Base-by-base conservation (phyloP, 2,113 vertebrate species). In the Pungitius pungitius region DNA sequence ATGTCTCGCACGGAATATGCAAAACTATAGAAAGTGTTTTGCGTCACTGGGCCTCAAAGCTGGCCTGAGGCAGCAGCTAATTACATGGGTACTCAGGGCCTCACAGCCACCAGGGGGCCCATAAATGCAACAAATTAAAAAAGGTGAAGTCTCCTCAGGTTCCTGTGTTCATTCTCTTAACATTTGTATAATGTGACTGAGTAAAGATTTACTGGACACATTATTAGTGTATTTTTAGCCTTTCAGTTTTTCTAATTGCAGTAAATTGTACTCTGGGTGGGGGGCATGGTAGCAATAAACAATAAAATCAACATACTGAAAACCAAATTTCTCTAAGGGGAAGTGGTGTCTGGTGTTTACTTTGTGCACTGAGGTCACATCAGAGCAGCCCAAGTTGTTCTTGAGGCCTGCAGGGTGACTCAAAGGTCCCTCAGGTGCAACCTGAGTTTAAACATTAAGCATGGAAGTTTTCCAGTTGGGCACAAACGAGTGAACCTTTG, bases 91-190 rank as follows among this genome's bases (percentile, higher is more conserved):
- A 73, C 58, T 75, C 43, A 18, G 54, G 80, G 63, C 77, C 82
- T 79, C 68, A n/a, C 68, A 62, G 62, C 70, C 83, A 85, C 81
- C 81, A 77, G 68, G 83, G 86, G 81, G 81, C 80, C 83, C 55
- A 57, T 81, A 81, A 85, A 88, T 56, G 52, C 77, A 62, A 68
- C 70, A 69, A 64, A 80, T 77, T 69, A 80, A 85, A 76, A 67
- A 70, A 47, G 62, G 20, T 71, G 30, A 84, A 68, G 78, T 80
- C 75, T 82, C 69, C 61, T 20, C 49, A 20, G 66, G 80, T 73
- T 81, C 74, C 82, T 81, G 77, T 70, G 65, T 52, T 76, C 33
- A 33, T 56, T 65, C 47, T 26, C 43, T 59, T 62, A 62, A 17
- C 54, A 54, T 62, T 69, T 40, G 52, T 57, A 67, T n/a, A 18